phyloP scores from a whole-genome alignment of 2,113 vertebrate genomes.

The Microcebus griseorufus region DNA sequence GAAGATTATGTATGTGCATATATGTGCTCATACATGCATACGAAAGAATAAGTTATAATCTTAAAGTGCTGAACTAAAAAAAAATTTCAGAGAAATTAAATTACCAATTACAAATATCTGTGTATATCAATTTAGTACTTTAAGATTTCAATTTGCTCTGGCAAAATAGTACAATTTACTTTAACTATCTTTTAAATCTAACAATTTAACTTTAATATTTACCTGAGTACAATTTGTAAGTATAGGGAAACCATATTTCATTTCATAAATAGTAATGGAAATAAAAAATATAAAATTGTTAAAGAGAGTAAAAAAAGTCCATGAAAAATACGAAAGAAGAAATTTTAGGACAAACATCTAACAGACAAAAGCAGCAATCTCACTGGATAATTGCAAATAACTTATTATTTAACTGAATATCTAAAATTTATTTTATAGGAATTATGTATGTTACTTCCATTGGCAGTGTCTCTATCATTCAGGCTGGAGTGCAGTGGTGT shows the following conservation, averaged over 20 bases:
- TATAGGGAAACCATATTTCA: not conserved
- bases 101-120: not conserved
- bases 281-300: not conserved
- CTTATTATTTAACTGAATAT: not conserved
- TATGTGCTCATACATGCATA: not conserved
- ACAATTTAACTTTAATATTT: no score
- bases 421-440: not conserved
- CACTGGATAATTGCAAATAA: conserved; percentile 8
- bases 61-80: not conserved
- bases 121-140: not conserved
- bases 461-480: no score
- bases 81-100: not conserved
- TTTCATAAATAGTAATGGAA: not conserved
- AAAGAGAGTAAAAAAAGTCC: not conserved
- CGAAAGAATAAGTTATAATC: not conserved
- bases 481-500: no score
- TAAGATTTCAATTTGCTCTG: not conserved
- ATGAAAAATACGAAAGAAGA: not conserved
- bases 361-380: not conserved
- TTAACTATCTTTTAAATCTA: no score
- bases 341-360: not conserved
- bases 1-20: not conserved
- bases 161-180: not conserved
- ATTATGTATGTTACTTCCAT: not conserved
- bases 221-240: not conserved